phyloP scores from a whole-genome alignment of 2,797 vertebrate genomes.

The Peromyscus aztecus region DNA sequence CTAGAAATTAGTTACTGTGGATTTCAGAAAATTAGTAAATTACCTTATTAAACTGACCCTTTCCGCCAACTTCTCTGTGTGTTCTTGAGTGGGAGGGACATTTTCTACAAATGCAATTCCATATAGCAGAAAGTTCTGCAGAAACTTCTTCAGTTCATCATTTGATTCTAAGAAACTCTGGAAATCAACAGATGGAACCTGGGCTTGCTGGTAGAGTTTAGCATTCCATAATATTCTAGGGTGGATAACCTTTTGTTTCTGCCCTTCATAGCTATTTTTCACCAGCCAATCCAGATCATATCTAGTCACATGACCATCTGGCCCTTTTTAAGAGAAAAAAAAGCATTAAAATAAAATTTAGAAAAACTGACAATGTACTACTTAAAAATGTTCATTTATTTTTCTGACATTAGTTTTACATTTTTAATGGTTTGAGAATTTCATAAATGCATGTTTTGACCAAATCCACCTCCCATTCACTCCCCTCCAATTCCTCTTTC shows the following conservation, averaged over 20 bases:
- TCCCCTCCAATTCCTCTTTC: not conserved
- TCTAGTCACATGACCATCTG: constrained; percentile 92
- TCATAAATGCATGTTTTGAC: not conserved
- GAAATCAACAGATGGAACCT: constrained; percentile 89
- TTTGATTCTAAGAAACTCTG: constrained; percentile 92
- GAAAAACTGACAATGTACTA: constrained; percentile 35
- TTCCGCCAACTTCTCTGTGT: constrained; percentile 90
- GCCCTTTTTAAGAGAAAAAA: constrained; percentile 88
- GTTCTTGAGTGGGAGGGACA: constrained; percentile 92
- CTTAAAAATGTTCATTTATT: constrained; percentile 47
- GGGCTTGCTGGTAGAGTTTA: constrained; percentile 90
- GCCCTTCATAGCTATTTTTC: constrained; percentile 94
- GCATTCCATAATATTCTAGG: constrained; percentile 93
- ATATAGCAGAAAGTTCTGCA: constrained; percentile 93
- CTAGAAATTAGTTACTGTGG: constrained; percentile 22
- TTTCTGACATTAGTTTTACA: not conserved
- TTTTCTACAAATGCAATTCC: constrained; percentile 95
- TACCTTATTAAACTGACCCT: constrained; percentile 96
- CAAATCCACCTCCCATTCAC: not conserved
- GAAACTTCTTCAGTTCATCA: constrained; percentile 92
- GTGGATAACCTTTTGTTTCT: constrained; percentile 90
- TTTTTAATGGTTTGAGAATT: not conserved
- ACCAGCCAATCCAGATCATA: constrained; percentile 93
- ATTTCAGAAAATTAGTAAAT: constrained; percentile 44
- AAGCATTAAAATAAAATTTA: constrained; percentile 40